Evolutionary conservation across 2,888 invertebrate species (phyloP), one percentile per base, ranked within the genome.

Genomic region (Drosophila prostipennis): DNA sequence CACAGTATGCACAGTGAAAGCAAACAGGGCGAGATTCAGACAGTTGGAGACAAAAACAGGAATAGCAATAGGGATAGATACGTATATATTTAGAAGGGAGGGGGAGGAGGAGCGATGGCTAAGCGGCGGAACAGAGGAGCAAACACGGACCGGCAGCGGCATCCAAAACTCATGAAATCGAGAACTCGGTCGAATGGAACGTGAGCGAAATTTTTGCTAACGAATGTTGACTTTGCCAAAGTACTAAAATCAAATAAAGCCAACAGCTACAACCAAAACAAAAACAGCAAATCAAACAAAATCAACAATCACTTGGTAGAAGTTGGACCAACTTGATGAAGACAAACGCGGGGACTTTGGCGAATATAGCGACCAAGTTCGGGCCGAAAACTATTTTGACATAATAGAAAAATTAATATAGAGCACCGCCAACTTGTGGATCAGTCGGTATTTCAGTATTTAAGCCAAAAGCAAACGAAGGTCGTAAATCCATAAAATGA

Each of bases 231-330:
- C 87, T 84, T 80, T 84, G 56, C 67, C 77, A 75, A 74, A 80
- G 81, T 77, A 84, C 87, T 80, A 78, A 82, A 87, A 87, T 80
- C 81, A 87, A 87, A 81, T 86, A 79, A 87, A 72, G 77, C 71
- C 64, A 86, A 71, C 52, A 69, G 45, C 55, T 53, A 51, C 72
- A 71, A 56, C 43, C 46, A 48, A 29, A 55, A 56, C 56, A 59
- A 61, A 72, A 76, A 58, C 68, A 61, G 56, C 64, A 71, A 59
- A 71, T 70, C 63, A 75, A 75, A 74, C 70, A 74, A 74, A 73
- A 74, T 74, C 65, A 75, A 75, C 76, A 75, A 71, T 58, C 59
- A 70, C 57, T 73, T 61, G 74, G 36, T 48, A 73, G 51, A 67
- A 71, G 72, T 71, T 71, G 54, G 68, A 37, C 69, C 63, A 52